Evolutionary conservation across 1,140 invertebrate species (phyloP).

Genomic region (Tenebrio molitor): DNA sequence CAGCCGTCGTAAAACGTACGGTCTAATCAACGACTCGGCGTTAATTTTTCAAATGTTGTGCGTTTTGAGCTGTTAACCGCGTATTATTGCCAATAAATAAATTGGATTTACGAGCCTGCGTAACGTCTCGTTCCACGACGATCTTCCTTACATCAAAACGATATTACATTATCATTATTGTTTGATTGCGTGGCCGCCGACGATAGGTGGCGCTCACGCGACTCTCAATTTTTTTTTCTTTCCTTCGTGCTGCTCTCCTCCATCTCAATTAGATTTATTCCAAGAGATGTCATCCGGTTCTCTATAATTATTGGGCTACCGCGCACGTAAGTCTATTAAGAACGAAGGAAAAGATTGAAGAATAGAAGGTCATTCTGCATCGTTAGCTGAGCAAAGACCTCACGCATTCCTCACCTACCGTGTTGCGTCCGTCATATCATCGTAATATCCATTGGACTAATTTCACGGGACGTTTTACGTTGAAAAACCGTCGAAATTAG

Average conservation of each 20-base stretch:
- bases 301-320: conserved; percentile 40
- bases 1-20: no score
- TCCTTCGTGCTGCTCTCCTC: neutral
- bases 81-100: no score
- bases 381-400: conserved; percentile 46
- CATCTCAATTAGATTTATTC: conserved; percentile 40
- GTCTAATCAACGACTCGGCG: no score
- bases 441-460: conserved; percentile 19
- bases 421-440: conserved; percentile 2
- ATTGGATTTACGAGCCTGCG: no score
- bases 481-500: conserved; percentile 5
- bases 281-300: conserved; percentile 39
- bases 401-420: conserved; percentile 38
- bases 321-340: conserved; percentile 39
- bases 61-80: no score
- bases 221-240: neutral
- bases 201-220: conserved; percentile 14
- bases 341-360: conserved; percentile 30
- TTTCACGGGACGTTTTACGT: conserved; percentile 27
- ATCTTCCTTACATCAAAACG: no score
- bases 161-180: conserved; percentile 7
- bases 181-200: conserved; percentile 7
- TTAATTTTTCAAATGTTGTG: no score
- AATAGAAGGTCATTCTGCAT: conserved; percentile 41
- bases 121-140: no score